A percentile compares a stretch with the other conserved stretches of the same genome.
phyloP scores from a whole-genome alignment of 2,797 vertebrate genomes.

The Phoxinus dragarum region DNA sequence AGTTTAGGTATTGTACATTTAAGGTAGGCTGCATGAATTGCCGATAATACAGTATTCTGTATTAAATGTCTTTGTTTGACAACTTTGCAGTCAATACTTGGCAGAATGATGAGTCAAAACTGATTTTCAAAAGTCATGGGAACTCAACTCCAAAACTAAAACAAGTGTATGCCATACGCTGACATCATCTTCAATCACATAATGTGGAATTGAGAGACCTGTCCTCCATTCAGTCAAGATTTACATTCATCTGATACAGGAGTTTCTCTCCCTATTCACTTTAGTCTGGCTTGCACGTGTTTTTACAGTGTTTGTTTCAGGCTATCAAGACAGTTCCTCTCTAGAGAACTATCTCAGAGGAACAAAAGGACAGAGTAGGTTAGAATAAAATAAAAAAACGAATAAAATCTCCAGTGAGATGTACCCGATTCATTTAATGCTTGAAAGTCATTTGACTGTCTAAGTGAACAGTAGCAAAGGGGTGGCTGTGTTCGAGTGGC shows the following conservation, averaged over 20 bases:
- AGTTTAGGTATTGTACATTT: background rate
- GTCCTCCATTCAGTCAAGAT: slow-evolving; percentile 34
- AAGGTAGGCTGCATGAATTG: background rate
- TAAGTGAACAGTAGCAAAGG: slow-evolving; percentile 48
- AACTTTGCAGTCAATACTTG: background rate
- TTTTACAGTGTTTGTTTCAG: slow-evolving; percentile 57
- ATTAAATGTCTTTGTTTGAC: background rate
- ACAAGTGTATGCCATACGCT: slow-evolving; percentile 1
- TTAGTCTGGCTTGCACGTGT: slow-evolving; percentile 36
- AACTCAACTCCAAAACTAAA: slow-evolving; percentile 59
- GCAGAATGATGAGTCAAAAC: slow-evolving; percentile 14
- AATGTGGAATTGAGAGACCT: slow-evolving; percentile 46
- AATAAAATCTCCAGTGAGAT: slow-evolving; percentile 48
- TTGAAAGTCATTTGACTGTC: slow-evolving; percentile 61
- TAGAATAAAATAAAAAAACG: slow-evolving; percentile 40
- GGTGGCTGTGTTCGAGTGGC: slow-evolving; percentile 38
- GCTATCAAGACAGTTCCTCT: slow-evolving; percentile 58
- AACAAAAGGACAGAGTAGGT: slow-evolving; percentile 51
- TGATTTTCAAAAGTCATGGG: slow-evolving; percentile 58
- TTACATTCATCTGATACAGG: slow-evolving; percentile 46
- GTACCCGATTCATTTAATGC: slow-evolving; percentile 56
- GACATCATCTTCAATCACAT: slow-evolving; percentile 61
- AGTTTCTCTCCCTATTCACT: slow-evolving; percentile 40
- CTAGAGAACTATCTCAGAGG: slow-evolving; percentile 58
- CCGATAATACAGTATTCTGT: background rate